Conservation (phyloP, 2,797 vertebrate genomes). For the Nothura maculosa region DNA sequence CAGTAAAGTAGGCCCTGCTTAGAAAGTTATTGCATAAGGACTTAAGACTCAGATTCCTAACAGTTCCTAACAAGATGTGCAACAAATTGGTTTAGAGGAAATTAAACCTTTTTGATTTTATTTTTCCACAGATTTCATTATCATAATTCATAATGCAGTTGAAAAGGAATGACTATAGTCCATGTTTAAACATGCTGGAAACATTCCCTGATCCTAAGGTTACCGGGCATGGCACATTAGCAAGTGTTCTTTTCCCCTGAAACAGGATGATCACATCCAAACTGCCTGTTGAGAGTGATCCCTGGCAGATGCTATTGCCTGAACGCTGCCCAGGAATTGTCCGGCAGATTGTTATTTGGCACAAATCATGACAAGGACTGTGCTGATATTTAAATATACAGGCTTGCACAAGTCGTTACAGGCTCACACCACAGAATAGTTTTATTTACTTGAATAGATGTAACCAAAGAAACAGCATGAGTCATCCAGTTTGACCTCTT, state of each 20-base stretch:
- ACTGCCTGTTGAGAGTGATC: not conserved
- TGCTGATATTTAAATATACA: not conserved
- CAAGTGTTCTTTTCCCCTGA: not conserved
- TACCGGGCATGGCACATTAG: not conserved
- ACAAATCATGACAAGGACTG: not conserved
- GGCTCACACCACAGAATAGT: not conserved
- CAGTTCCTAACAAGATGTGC: not conserved
- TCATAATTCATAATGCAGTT: not conserved
- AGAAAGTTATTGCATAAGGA: not conserved
- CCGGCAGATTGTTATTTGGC: not conserved
- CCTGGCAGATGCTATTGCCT: not conserved
- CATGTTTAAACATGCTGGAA: not conserved
- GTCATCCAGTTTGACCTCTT: not conserved
- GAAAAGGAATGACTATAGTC: not conserved
- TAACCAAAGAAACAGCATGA: not conserved
- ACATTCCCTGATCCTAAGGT: not conserved
- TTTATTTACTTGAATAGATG: not conserved
- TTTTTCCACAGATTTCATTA: not conserved
- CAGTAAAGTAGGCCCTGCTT: not conserved
- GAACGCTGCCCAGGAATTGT: not conserved
- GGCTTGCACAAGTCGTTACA: not conserved
- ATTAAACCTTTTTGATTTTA: not conserved
- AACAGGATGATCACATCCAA: not conserved
- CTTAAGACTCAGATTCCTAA: not conserved
- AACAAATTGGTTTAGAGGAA: not conserved